phyloP scores from a whole-genome alignment of 2,888 invertebrate genomes.

The Acleris laterana region DNA sequence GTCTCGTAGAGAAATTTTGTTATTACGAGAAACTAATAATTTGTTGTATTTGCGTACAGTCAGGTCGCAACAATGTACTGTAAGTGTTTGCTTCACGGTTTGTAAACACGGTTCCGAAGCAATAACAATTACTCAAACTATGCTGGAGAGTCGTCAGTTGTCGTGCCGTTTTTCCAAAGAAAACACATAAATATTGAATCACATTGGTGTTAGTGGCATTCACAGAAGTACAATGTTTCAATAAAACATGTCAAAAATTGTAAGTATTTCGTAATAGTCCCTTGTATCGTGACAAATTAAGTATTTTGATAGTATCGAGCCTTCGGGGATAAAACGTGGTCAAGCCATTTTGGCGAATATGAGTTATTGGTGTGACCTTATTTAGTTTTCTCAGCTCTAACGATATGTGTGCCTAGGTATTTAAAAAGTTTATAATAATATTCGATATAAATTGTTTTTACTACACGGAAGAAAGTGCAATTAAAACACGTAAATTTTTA shows the following conservation, averaged over 20 bases:
- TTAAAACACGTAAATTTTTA: background rate
- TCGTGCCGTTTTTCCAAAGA: slow-evolving; percentile 51
- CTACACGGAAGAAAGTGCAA: background rate
- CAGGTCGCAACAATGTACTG: slow-evolving; percentile 60
- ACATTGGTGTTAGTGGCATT: slow-evolving; percentile 5
- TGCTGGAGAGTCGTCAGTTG: slow-evolving; percentile 55
- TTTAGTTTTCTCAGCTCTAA: background rate
- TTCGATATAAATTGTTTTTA: background rate
- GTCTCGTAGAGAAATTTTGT: slow-evolving; percentile 3
- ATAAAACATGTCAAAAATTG: background rate
- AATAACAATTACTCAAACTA: slow-evolving; percentile 52
- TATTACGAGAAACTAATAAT: slow-evolving; percentile 8
- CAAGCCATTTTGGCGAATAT: background rate
- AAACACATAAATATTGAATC: slow-evolving; percentile 45
- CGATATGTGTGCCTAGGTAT: background rate
- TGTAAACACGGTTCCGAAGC: slow-evolving; percentile 65
- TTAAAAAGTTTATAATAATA: background rate
- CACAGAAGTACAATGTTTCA: slow-evolving; percentile 1
- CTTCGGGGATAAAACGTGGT: background rate
- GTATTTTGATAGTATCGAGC: too few species aligned
- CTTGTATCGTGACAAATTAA: too few species aligned
- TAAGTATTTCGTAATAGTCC: background rate
- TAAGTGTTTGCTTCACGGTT: slow-evolving; percentile 62
- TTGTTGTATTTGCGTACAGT: slow-evolving; percentile 44
- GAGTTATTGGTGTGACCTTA: background rate